Evolutionary conservation across 2,888 invertebrate species (phyloP), one percentile per base, ranked within the genome.

Genomic region (Pecten maximus): DNA sequence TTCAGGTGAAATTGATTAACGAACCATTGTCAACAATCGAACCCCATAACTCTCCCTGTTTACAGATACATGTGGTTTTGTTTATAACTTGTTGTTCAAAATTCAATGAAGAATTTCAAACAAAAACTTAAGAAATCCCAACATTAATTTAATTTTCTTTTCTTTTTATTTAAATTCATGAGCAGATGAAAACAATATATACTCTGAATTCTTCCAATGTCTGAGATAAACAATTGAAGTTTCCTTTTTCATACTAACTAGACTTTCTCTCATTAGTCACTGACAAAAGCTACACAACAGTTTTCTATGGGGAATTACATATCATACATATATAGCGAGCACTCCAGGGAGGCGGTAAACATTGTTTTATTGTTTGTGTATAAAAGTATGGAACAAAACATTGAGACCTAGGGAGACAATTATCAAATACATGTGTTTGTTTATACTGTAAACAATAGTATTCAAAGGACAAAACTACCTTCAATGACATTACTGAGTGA

Each of bases 1-100:
- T 74, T 74, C 74, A 74, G 74, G 74, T 74, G 35, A 35, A 35
- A 74, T 74, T 74, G 74, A 74, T 74, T 74, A 74, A 74, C 35
- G 74, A 74, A 74, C n/a, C 6, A 35, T 74, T 28, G 15, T 35
- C 35, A 74, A 8, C 35, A 74, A 74, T 74, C 35, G 74, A 74
- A 35, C 28, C 74, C 28, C 3, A 35, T n/a, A 74, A 6, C 35
- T 35, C 15, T 28, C 6, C 35, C 1, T 74, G 16, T 35, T 74
- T 0, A 74, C 8, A 28, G 12, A 74, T 28, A 3, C 35, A 74
- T 35, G 35, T 28, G 10, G 74, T 74, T 6, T 23, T 60, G 35
- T 54, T 54, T 35, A 35, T 10, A 12, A 35, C 74, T 44, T 6
- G 6, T 44, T 44, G 8, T 10, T 10, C 44, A 28, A 19, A 35